Conservation (phyloP, 2,113 vertebrate genomes). For the Gambusia holbrooki region DNA sequence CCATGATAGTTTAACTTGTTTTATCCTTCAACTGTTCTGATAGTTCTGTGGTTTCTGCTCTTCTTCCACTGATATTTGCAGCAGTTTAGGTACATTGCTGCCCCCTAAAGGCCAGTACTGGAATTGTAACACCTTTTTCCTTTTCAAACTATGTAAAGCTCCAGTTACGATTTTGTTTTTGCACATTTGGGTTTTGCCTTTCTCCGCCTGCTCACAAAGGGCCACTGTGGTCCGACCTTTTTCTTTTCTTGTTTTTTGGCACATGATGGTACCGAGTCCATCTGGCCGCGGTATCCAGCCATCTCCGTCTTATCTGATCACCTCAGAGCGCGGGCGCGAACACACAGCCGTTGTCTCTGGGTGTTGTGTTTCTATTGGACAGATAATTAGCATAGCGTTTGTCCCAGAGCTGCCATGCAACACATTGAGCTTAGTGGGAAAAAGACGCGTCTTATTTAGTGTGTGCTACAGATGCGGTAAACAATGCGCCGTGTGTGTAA, state of each 20-base stretch:
- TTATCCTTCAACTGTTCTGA: no score
- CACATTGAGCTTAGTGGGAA: slow-evolving; percentile 49
- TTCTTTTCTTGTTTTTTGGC: slow-evolving; percentile 21
- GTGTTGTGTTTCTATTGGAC: slow-evolving; percentile 72
- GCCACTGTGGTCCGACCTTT: slow-evolving; percentile 22
- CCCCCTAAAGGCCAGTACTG: background rate
- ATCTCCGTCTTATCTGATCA: slow-evolving; percentile 69
- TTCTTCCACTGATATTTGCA: background rate
- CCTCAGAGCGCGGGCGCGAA: slow-evolving; percentile 68
- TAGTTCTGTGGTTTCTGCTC: background rate
- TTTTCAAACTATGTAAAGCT: background rate
- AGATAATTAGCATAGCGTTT: slow-evolving; percentile 72
- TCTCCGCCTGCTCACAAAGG: background rate
- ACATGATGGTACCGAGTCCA: slow-evolving; percentile 49
- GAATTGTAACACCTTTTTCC: no score
- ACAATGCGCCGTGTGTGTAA: slow-evolving; percentile 44
- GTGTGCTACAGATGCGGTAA: slow-evolving; percentile 11
- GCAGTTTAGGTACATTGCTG: background rate
- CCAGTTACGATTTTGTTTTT: background rate
- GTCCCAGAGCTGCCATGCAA: slow-evolving; percentile 58
- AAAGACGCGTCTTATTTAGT: slow-evolving; percentile 60
- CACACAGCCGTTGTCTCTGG: slow-evolving; percentile 66
- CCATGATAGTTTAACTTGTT: no score
- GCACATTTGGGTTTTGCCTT: background rate
- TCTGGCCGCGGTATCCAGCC: slow-evolving; percentile 69